Percentiles rank a stretch among this genome's conserved stretches.
phyloP scores from a whole-genome alignment of 1,140 invertebrate species.

The Philopotamus ludificatus region DNA sequence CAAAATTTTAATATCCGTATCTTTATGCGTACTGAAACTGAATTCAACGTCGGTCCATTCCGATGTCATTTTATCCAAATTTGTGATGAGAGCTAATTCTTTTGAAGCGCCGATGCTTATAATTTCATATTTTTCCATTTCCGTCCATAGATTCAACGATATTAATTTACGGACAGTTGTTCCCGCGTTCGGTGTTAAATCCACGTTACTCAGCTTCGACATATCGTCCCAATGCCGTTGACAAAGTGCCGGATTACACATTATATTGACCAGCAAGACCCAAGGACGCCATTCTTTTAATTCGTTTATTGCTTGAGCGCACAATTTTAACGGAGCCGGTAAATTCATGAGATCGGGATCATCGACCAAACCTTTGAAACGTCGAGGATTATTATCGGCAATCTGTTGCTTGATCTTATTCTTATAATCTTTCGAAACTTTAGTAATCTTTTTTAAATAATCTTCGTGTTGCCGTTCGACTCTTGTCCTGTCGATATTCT shows the following conservation, averaged over 20 bases:
- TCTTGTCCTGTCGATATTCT: constrained; percentile 71
- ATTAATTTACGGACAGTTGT: constrained; percentile 83
- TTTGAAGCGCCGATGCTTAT: constrained; percentile 89
- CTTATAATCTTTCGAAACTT: constrained; percentile 78
- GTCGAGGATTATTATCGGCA: constrained; percentile 62
- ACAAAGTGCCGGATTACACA: constrained; percentile 85
- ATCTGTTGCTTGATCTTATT: constrained; percentile 75
- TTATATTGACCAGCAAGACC: constrained; percentile 75
- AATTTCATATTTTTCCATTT: constrained; percentile 78
- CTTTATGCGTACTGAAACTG: constrained; percentile 70
- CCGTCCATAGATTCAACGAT: constrained; percentile 69
- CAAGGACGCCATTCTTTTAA: constrained; percentile 80
- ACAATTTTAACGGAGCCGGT: constrained; percentile 76
- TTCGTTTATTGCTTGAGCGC: constrained; percentile 66
- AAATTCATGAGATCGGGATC: constrained; percentile 74
- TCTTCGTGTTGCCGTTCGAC: constrained; percentile 73
- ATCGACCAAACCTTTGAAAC: constrained; percentile 70
- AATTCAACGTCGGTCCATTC: constrained; percentile 84
- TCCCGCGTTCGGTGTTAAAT: constrained; percentile 83
- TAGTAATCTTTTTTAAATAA: constrained; percentile 71
- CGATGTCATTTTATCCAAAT: constrained; percentile 77
- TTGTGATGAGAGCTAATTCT: constrained; percentile 77
- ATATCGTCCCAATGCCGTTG: constrained; percentile 91
- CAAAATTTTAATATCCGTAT: constrained; percentile 76
- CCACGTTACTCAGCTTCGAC: constrained; percentile 76